Evolutionary conservation across 2,888 invertebrate species (phyloP), one percentile per base, ranked within the genome.

Genomic region (Adelognathus sp.): DNA sequence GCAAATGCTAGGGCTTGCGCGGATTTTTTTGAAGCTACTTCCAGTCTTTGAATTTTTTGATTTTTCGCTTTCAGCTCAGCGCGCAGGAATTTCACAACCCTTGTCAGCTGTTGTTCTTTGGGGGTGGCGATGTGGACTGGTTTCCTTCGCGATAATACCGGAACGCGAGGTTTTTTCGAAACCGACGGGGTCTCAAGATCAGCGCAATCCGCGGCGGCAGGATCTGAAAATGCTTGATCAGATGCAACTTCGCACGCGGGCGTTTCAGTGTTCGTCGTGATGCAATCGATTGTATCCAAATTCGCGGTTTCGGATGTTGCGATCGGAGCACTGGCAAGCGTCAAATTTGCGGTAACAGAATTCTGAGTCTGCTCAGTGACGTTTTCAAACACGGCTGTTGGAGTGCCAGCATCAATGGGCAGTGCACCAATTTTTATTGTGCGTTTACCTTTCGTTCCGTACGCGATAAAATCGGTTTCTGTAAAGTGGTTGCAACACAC

Each of bases 401-500:
- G 4, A 31, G 7, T 41, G 5, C 2, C 31, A 14, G 29, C 56
- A 56, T 14, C 14, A 16, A 58, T 46, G 5, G 69, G 58, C 21
- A 70, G 29, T 70, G 70, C 70, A 36, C 56, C 14, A 11, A 6
- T 9, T 24, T 33, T 41, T 24, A 70, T 18, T 24, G 36, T 27
- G 9, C 50, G 60, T 39, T 61, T 61, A 39, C 61, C 61, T 39
- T 21, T 63, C 1, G 7, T 41, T 29, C 54, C 71, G 9, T 31
- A 63, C 1, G 46, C 11, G 11, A 63, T 3, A 44, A 71, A 71
- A 41, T 71, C 71, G 0, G 18, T 18, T 9, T 71, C 41, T 7
- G 29, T 18, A 61, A 71, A 61, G 27, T 71, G 71, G 11, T 54
- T 16, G 9, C 39, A 54, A 56, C 63, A 72, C 6, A 72, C 41